Evolutionary conservation across 2,113 vertebrate genomes (phyloP).

Genomic region (Acrocephalus kingi): DNA sequence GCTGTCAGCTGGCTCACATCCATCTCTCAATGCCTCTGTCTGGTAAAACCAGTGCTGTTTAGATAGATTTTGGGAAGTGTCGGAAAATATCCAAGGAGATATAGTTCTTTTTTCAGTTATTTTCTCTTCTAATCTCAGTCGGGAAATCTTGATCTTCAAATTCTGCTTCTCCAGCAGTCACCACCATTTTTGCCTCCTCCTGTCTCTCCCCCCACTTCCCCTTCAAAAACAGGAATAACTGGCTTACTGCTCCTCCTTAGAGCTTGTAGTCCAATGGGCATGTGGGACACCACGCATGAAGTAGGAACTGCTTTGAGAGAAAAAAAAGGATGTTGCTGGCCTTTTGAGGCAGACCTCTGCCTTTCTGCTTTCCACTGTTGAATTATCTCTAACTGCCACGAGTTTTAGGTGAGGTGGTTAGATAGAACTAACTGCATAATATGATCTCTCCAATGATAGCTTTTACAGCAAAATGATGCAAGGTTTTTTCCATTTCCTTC

Average conservation of each 20-base stretch:
- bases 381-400: constrained; percentile 42
- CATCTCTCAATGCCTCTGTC: background rate
- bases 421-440: background rate
- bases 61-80: background rate
- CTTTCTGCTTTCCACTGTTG: constrained; percentile 13
- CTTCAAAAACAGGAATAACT: constrained; percentile 46
- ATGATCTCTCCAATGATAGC: background rate
- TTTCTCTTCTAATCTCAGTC: background rate
- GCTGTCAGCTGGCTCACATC: constrained; percentile 2
- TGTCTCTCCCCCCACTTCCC: constrained; percentile 11
- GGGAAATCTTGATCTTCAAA: constrained; percentile 6
- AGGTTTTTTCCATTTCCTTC: background rate
- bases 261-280: background rate
- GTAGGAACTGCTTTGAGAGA: background rate
- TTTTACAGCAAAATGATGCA: background rate
- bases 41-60: background rate
- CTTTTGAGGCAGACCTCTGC: background rate
- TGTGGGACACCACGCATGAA: background rate
- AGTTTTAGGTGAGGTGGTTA: constrained; percentile 25
- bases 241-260: background rate
- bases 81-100: background rate
- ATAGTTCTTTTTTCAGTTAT: background rate
- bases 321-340: constrained; percentile 40
- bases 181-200: background rate
- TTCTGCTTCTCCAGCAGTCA: constrained; percentile 5